Base-by-base conservation (phyloP, 2,797 vertebrate species). In the Loriculus beryllinus region DNA sequence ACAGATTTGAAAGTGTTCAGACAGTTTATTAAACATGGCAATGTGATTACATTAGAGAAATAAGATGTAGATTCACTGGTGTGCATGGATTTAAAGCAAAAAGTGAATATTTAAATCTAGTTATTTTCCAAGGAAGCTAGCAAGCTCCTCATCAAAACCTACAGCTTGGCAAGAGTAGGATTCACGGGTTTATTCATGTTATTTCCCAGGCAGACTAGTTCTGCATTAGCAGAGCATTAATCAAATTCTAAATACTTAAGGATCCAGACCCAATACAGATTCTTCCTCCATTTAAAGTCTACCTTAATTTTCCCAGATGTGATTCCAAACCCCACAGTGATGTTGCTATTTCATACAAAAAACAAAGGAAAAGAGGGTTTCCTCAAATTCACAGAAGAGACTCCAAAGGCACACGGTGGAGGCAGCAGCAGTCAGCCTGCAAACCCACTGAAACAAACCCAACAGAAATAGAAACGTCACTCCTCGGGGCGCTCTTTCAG, bases 31-130 rank as follows among this genome's bases (percentile, higher is more conserved):
- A 88, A 88, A 94, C 49, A 76, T 4, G 14, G 59, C 10, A 69
- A 90, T 91, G 82, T 59, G 49, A 93, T 71, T 77, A 63, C 18
- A 52, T 45, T 83, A 76, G 51, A 90, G 40, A 96, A 89, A 12
- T 51, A 70, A 49, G 35, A 86, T 1, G 5, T 7, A 67, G 69
- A 83, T 33, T 79, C 65, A 59, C 18, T 49, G 43, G 21, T 67
- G 22, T 48, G 45, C 4, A 2, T 14, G 47, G 29, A 92, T 65
- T 70, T 63, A 69, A 70, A 78, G 40, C 7, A 72, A 57, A 65
- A 70, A 47, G 42, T 1, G 10, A 91, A 11, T 43, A 93, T 48
- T 83, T 68, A 83, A 85, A 93, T 71, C 28, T 29, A 42, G 4
- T 8, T 5, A 69, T 82, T 70, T 96, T 81, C 72, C 79, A 88